phyloP scores from a whole-genome alignment of 2,888 invertebrate genomes.

The Acrocyrtus sp. region DNA sequence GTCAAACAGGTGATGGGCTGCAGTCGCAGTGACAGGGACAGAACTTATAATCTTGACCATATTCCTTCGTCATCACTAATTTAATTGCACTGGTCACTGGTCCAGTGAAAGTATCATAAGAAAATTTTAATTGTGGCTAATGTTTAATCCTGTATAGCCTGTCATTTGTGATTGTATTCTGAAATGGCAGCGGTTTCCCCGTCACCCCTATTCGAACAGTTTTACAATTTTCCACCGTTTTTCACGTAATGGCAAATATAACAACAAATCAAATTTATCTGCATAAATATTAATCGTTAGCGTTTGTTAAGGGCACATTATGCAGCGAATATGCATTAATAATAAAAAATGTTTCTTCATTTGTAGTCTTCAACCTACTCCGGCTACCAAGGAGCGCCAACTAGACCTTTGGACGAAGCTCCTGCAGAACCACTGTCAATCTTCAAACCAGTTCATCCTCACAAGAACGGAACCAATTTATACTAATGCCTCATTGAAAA shows the following conservation, averaged over 20 bases:
- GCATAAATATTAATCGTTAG: not conserved
- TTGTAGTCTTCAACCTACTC: constrained; percentile 24
- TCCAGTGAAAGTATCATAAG: too few relatives aligned
- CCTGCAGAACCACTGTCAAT: constrained; percentile 4
- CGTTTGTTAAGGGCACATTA: not conserved
- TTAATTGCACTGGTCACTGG: too few relatives aligned
- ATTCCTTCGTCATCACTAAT: too few relatives aligned
- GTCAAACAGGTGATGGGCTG: too few relatives aligned
- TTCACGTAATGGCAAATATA: constrained; percentile 35
- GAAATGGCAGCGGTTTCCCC: not conserved
- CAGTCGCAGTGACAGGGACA: too few relatives aligned
- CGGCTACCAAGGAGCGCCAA: constrained; percentile 10
- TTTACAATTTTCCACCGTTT: constrained; percentile 48
- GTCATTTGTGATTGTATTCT: too few relatives aligned
- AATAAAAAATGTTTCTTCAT: not conserved
- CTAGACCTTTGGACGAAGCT: constrained; percentile 28
- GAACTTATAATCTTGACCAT: too few relatives aligned
- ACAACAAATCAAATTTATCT: not conserved
- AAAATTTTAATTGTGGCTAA: too few relatives aligned
- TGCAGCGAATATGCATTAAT: not conserved
- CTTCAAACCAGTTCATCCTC: constrained; percentile 15
- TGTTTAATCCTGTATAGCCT: too few relatives aligned
- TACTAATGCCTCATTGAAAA: constrained; percentile 9
- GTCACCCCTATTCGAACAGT: constrained; percentile 10
- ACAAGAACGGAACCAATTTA: constrained; percentile 17